Evolutionary conservation across 2,113 vertebrate genomes (phyloP).

Genomic region (Bostrychus sinensis): DNA sequence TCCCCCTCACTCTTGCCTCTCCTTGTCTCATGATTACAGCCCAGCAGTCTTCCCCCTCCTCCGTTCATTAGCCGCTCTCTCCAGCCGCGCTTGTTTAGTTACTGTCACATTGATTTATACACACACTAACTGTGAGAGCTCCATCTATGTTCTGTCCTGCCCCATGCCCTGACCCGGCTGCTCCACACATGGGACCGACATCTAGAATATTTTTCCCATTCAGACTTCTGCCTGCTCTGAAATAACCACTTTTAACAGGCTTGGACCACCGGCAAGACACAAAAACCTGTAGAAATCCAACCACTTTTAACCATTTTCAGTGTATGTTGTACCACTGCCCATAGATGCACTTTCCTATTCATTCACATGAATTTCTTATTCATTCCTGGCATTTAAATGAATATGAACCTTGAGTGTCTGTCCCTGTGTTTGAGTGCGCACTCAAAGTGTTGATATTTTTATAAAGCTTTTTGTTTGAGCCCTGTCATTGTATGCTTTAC

Average conservation of each 20-base stretch:
- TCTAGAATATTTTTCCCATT: background rate
- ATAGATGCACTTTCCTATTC: too few relatives aligned
- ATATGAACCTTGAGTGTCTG: too few relatives aligned
- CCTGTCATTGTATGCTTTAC: too few relatives aligned
- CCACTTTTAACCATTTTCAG: too few relatives aligned
- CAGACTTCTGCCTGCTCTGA: background rate
- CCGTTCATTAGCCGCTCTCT: slow-evolving; percentile 58
- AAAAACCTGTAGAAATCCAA: too few relatives aligned
- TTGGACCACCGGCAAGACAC: too few relatives aligned
- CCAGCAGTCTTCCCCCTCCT: slow-evolving; percentile 46
- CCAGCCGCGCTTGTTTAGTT: slow-evolving; percentile 55
- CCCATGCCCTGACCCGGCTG: slow-evolving; percentile 25
- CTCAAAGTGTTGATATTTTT: too few relatives aligned
- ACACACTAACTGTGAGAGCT: slow-evolving; percentile 40
- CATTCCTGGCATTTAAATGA: too few relatives aligned
- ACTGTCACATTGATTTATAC: slow-evolving; percentile 64
- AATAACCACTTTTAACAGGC: background rate
- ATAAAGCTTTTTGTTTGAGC: too few relatives aligned
- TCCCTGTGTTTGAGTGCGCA: too few relatives aligned
- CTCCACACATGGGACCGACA: background rate
- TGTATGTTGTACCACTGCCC: too few relatives aligned
- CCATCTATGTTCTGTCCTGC: slow-evolving; percentile 34
- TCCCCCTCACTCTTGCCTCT: background rate
- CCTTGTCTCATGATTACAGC: slow-evolving; percentile 50
- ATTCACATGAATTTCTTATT: too few relatives aligned